Conservation (phyloP, 1,140 invertebrate species). For the Homalodisca vitripennis region DNA sequence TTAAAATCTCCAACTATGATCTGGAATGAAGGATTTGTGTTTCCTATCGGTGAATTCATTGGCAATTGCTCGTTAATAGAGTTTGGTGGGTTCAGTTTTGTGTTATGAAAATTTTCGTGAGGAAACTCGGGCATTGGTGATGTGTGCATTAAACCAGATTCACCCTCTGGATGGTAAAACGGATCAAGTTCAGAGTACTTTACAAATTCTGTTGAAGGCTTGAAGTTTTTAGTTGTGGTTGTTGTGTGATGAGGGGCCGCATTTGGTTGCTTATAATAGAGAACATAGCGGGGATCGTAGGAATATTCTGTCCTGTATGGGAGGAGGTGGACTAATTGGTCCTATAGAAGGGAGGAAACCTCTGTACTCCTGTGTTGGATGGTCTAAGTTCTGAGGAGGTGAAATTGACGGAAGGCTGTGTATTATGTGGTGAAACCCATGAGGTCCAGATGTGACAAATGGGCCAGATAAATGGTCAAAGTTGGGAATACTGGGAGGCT, state of each 20-base stretch:
- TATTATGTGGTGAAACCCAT: conserved; percentile 42
- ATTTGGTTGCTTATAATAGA: neutral
- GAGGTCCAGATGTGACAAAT: conserved; percentile 37
- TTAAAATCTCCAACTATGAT: conserved; percentile 12
- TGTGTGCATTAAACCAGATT: too few species aligned
- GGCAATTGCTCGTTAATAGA: conserved; percentile 28
- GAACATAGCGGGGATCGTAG: conserved; percentile 31
- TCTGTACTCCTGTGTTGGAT: conserved; percentile 1
- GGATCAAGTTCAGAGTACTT: conserved; percentile 43
- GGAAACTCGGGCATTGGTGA: too few species aligned
- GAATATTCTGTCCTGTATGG: neutral
- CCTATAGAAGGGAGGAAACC: conserved; percentile 36
- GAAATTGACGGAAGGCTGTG: conserved; percentile 37
- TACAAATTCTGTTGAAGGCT: conserved; percentile 40
- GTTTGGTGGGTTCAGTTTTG: neutral
- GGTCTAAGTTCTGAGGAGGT: conserved; percentile 12
- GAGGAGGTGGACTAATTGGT: conserved; percentile 26
- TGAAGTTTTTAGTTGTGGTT: conserved; percentile 40
- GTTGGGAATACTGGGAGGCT: conserved; percentile 25
- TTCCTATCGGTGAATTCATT: conserved; percentile 10
- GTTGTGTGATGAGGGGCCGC: conserved; percentile 26
- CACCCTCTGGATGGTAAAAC: conserved; percentile 35
- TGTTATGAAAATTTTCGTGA: neutral
- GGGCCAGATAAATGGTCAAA: conserved; percentile 22
- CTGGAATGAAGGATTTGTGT: conserved; percentile 19